These are phyloP conservation scores for Dendrocincla tyrannina DNA, from an alignment of 2,797 vertebrate species.

Conservation along the genomic window DNA sequence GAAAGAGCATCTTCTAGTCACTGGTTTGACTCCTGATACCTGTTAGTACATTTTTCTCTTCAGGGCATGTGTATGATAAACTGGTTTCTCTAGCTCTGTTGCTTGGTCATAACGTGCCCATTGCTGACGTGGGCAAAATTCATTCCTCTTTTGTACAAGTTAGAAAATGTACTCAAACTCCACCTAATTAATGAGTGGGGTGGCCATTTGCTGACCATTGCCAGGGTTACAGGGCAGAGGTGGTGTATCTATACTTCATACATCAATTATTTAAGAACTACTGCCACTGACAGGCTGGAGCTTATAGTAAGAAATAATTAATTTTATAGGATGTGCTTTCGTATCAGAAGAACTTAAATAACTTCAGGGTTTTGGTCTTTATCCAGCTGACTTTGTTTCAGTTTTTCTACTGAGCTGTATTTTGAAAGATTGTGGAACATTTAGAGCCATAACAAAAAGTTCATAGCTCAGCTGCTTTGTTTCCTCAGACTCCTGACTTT, in stretches of 20 bases:
- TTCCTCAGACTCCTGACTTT: background rate
- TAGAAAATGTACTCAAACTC: background rate
- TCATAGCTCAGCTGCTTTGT: background rate
- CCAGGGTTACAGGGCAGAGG: background rate
- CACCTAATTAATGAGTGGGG: background rate
- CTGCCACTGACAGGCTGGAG: background rate
- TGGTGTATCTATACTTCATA: background rate
- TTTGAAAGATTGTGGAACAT: background rate
- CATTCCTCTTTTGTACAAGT: background rate
- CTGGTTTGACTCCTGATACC: background rate
- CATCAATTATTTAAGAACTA: background rate
- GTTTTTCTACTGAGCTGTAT: background rate
- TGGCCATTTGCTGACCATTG: background rate
- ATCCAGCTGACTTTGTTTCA: background rate
- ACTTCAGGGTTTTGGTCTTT: background rate
- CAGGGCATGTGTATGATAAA: background rate
- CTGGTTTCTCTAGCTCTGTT: background rate
- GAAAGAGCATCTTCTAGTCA: background rate
- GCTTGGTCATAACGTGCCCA: background rate
- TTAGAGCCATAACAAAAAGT: background rate
- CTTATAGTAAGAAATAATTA: background rate
- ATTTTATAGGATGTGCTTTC: background rate
- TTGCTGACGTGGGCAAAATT: background rate
- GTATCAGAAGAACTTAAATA: background rate
- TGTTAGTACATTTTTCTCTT: background rate